Conservation (phyloP, 1,140 invertebrate genomes). For the Pseudoatta argentina region DNA sequence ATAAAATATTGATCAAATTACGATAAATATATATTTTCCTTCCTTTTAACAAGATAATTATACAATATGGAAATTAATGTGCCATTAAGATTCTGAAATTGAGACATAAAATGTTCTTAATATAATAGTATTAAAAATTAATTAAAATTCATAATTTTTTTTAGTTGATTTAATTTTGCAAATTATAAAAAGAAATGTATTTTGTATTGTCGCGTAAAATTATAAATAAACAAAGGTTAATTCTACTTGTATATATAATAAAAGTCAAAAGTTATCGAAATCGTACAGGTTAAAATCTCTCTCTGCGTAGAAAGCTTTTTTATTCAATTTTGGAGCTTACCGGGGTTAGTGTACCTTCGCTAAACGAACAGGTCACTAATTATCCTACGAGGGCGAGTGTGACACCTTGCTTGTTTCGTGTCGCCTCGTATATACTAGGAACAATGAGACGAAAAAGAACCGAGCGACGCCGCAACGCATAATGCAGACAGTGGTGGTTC, state of each 20-base stretch:
- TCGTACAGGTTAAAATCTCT: neutral
- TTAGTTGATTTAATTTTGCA: neutral
- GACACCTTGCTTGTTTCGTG: slow-evolving; percentile 38
- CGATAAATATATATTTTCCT: neutral
- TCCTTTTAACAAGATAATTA: neutral
- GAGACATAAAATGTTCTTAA: neutral
- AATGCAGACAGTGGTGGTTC: slow-evolving; percentile 6
- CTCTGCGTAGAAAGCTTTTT: slow-evolving; percentile 8
- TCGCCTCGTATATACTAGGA: slow-evolving; percentile 17
- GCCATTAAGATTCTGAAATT: neutral
- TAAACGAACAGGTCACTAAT: slow-evolving; percentile 41
- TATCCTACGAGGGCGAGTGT: slow-evolving; percentile 8
- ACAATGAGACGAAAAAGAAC: slow-evolving; percentile 47
- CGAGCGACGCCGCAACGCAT: neutral
- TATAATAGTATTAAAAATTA: neutral
- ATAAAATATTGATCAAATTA: slow-evolving; percentile 1
- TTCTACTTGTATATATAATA: neutral
- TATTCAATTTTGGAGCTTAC: slow-evolving; percentile 1
- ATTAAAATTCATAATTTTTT: neutral
- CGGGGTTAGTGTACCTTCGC: slow-evolving; percentile 37
- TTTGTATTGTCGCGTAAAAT: neutral
- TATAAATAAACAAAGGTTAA: neutral
- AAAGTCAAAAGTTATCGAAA: neutral
- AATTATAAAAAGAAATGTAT: neutral
- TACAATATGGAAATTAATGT: neutral